phyloP scores from a whole-genome alignment of 2,113 vertebrate genomes.

The Lagopus muta region DNA sequence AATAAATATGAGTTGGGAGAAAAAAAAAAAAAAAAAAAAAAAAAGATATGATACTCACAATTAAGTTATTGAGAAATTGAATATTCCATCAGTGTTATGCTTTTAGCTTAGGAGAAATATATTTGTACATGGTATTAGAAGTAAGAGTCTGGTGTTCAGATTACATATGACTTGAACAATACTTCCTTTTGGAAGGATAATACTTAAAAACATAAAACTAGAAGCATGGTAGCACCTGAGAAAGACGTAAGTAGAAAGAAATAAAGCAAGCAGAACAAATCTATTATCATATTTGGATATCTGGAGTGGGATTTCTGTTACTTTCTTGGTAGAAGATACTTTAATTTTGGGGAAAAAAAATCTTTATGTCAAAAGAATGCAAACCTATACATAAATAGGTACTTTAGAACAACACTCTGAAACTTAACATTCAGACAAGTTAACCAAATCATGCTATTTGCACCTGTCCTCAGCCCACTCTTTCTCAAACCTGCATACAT shows the following conservation, averaged over 20 bases:
- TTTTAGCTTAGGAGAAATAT: not conserved
- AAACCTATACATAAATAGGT: not conserved
- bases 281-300: not conserved
- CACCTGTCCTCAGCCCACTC: slow-evolving; percentile 54
- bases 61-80: not conserved
- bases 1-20: not conserved
- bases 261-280: slow-evolving; percentile 33
- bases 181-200: not conserved
- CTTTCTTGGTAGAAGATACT: not conserved
- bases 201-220: not conserved
- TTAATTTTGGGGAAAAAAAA: not conserved
- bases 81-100: not conserved
- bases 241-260: slow-evolving; percentile 32
- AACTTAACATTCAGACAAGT: slow-evolving; percentile 9
- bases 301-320: not conserved
- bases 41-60: not conserved
- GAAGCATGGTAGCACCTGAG: not conserved
- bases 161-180: not conserved
- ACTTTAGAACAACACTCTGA: not conserved
- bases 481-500: slow-evolving; percentile 11
- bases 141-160: not conserved
- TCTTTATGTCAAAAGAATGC: not conserved
- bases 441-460: not conserved
- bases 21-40: not conserved
- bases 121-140: not conserved